These are phyloP conservation scores for Tribolium madens DNA, from an alignment of 1,140 invertebrate species.

Conservation along the genomic window DNA sequence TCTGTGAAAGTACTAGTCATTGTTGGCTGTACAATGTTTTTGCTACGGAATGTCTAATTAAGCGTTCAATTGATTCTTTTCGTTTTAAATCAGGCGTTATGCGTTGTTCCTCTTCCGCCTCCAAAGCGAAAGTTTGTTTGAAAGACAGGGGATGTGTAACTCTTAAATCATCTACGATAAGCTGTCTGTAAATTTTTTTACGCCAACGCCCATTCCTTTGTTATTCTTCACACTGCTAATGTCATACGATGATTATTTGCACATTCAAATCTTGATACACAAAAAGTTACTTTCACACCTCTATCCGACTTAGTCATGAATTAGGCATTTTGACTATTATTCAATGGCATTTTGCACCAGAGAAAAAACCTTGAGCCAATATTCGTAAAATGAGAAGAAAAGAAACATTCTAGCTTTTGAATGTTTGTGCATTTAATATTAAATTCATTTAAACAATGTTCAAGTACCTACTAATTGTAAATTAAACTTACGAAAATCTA, in stretches of 20 bases:
- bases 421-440: not conserved
- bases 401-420: too few relatives aligned
- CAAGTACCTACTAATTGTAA: not conserved
- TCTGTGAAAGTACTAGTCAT: slow-evolving; percentile 31
- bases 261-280: slow-evolving; percentile 6
- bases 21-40: slow-evolving; percentile 23
- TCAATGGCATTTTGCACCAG: not conserved
- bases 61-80: slow-evolving; percentile 28
- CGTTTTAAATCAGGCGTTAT: slow-evolving; percentile 21
- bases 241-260: slow-evolving; percentile 20
- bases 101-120: slow-evolving; percentile 21
- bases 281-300: slow-evolving; percentile 24
- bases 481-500: not conserved
- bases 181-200: slow-evolving; percentile 22
- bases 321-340: slow-evolving; percentile 9
- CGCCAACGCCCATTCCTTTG: slow-evolving; percentile 21
- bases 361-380: not conserved
- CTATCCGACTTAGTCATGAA: slow-evolving; percentile 3
- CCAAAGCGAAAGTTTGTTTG: slow-evolving; percentile 16
- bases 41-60: slow-evolving; percentile 28
- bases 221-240: slow-evolving; percentile 8
- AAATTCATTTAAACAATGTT: not conserved
- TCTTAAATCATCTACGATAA: slow-evolving; percentile 31
- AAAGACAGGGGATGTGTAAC: slow-evolving; percentile 10
- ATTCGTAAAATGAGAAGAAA: not conserved